These are phyloP conservation scores for Zophobas atratus DNA, from an alignment of 1,140 invertebrate species.

Conservation along the genomic window DNA sequence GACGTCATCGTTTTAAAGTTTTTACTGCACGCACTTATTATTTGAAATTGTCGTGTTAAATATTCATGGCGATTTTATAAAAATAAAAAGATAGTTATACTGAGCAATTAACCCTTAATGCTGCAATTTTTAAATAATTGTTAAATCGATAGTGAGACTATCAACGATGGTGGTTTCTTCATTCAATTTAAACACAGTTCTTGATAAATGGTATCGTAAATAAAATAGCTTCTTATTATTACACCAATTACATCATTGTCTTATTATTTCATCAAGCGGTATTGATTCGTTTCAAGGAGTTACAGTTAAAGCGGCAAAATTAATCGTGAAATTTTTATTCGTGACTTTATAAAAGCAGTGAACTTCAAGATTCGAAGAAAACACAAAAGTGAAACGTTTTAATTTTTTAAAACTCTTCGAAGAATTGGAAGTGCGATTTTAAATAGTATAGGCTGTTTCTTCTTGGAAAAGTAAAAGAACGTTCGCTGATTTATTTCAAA, in stretches of 20 bases:
- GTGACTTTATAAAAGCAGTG: slow-evolving; percentile 3
- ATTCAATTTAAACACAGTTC: slow-evolving; percentile 19
- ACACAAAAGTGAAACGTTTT: not conserved
- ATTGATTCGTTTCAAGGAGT: not conserved
- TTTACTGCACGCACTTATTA: not conserved
- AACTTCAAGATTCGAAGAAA: not conserved
- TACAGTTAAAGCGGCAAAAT: slow-evolving; percentile 1
- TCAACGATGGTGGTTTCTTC: not conserved
- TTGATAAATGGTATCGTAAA: slow-evolving; percentile 27
- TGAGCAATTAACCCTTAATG: slow-evolving; percentile 23
- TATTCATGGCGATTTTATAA: slow-evolving; percentile 7
- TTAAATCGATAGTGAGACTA: slow-evolving; percentile 10
- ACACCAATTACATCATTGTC: slow-evolving; percentile 35
- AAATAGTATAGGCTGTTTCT: no score
- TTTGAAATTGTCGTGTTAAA: slow-evolving; percentile 13
- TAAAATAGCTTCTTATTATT: slow-evolving; percentile 24
- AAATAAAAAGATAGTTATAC: slow-evolving; percentile 18
- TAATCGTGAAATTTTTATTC: slow-evolving; percentile 5
- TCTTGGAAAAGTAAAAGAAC: no score
- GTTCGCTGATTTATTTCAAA: no score
- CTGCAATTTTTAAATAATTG: slow-evolving; percentile 24
- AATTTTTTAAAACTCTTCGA: not conserved
- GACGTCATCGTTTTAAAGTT: not conserved
- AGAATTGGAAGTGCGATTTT: no score
- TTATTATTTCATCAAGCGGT: slow-evolving; percentile 24